Percentiles rank a stretch among this genome's conserved stretches.
phyloP scores from a whole-genome alignment of 2,113 vertebrate species.

The Esox niger region DNA sequence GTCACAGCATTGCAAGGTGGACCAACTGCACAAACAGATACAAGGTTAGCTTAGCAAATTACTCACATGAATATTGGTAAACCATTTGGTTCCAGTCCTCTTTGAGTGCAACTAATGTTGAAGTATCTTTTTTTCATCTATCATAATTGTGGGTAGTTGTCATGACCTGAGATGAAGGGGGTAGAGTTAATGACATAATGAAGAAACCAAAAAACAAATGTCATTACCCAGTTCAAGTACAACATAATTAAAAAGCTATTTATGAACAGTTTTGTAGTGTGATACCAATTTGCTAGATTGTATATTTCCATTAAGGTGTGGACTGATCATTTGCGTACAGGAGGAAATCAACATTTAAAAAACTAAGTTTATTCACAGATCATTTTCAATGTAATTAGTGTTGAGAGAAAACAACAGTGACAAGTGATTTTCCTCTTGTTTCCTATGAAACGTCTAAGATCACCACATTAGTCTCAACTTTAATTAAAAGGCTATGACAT shows the following conservation, averaged over 20 bases:
- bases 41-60: too few species aligned
- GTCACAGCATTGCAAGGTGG: too few species aligned
- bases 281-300: background rate
- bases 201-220: background rate
- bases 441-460: background rate
- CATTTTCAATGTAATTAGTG: background rate
- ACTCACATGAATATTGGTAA: too few species aligned
- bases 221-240: background rate
- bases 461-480: constrained; percentile 3
- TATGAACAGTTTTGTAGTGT: background rate
- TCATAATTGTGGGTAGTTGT: too few species aligned
- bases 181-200: background rate
- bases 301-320: background rate
- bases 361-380: background rate
- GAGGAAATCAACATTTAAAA: background rate
- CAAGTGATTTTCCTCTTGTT: constrained; percentile 8
- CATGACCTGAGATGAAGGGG: background rate
- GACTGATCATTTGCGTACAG: background rate
- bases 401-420: background rate
- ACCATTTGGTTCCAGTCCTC: too few species aligned
- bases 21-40: too few species aligned
- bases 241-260: background rate
- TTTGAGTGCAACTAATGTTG: too few species aligned
- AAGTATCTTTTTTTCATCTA: too few species aligned
- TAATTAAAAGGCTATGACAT: constrained; percentile 20